phyloP scores from a whole-genome alignment of 2,888 invertebrate species.

The Balanococcus diminutus region DNA sequence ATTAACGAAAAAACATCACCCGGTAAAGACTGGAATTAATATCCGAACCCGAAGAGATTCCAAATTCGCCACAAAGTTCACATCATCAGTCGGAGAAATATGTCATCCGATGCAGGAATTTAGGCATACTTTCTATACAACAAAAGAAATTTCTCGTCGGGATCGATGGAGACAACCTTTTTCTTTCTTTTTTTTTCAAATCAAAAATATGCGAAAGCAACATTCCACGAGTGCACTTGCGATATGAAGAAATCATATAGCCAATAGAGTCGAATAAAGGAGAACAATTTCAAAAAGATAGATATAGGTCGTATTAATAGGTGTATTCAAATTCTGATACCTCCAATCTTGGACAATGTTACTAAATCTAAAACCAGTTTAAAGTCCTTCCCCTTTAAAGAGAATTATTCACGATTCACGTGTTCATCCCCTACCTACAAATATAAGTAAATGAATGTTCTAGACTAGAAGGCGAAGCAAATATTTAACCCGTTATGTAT shows the following conservation, averaged over 20 bases:
- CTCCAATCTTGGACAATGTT: not conserved
- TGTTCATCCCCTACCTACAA: not conserved
- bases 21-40: no score
- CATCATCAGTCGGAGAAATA: not conserved
- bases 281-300: not conserved
- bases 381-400: no score
- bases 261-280: not conserved
- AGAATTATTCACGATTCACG: not conserved
- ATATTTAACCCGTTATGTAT: not conserved
- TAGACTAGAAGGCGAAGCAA: not conserved
- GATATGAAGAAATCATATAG: not conserved
- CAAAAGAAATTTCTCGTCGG: not conserved
- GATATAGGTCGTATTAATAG: not conserved
- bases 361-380: not conserved
- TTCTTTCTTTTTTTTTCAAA: no score
- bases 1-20: not conserved
- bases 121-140: not conserved
- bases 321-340: not conserved
- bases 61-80: not conserved
- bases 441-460: no score
- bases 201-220: not conserved
- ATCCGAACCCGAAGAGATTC: not conserved
- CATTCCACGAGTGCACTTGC: not conserved
- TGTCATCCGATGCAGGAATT: not conserved
- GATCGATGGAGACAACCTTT: not conserved